phyloP scores from a whole-genome alignment of 1,140 invertebrate species.

The Chelonus insularis region DNA sequence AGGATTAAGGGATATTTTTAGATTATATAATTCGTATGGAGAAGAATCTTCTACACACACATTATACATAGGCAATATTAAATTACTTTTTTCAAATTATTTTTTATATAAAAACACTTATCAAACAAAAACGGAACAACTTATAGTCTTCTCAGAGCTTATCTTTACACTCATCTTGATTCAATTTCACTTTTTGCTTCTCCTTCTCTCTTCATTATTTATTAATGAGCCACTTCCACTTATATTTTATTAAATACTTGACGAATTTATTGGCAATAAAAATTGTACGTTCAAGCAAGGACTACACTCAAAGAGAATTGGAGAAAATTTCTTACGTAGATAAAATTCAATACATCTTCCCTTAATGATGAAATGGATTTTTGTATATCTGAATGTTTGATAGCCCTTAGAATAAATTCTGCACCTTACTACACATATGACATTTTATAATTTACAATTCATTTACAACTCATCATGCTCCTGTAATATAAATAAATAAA shows the following conservation, averaged over 20 bases:
- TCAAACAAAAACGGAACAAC: slow-evolving; percentile 60
- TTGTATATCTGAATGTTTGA: slow-evolving; percentile 33
- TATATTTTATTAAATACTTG: neutral
- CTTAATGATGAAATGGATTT: no score
- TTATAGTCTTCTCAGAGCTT: slow-evolving; percentile 53
- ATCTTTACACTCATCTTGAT: neutral
- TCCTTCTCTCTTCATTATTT: neutral
- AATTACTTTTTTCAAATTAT: slow-evolving; percentile 44
- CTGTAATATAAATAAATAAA: slow-evolving; percentile 49
- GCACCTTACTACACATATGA: slow-evolving; percentile 30
- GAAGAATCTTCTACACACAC: slow-evolving; percentile 7
- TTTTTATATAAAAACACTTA: slow-evolving; percentile 59
- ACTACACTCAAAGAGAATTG: neutral
- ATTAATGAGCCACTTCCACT: neutral
- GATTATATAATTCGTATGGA: slow-evolving; percentile 14
- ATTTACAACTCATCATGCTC: slow-evolving; percentile 70
- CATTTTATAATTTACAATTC: slow-evolving; percentile 23
- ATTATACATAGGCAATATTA: slow-evolving; percentile 37
- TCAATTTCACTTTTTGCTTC: neutral
- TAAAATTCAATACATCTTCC: no score
- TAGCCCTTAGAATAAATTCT: slow-evolving; percentile 59
- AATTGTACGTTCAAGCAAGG: neutral
- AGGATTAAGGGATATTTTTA: slow-evolving; percentile 36
- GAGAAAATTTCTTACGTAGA: neutral
- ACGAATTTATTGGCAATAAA: neutral